Base-by-base conservation (phyloP, 2,888 invertebrate genomes). In the Ptychoptera contaminata region DNA sequence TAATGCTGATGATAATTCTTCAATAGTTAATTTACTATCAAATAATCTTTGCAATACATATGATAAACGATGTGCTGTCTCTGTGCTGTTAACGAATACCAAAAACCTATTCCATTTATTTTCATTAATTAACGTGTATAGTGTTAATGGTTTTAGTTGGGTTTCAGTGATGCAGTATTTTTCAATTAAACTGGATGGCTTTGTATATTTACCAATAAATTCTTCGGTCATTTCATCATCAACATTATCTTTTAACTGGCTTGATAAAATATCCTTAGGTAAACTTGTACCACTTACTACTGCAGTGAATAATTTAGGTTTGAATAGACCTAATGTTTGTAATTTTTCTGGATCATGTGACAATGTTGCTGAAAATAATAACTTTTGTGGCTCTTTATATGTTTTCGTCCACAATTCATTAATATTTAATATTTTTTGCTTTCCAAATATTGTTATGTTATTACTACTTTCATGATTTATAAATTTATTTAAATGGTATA, bases 291-390 rank as follows among this genome's bases (percentile, higher is more conserved):
- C 44, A 32, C 69, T 63, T 11, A 70, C 58, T 5, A 79, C 72
- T 0, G 84, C 79, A 14, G 88, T 87, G 60, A 94, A 94, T 7
- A 98, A 68, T 62, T 82, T 85, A 0, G 98, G 97, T 60, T 88
- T 84, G 58, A 93, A 94, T 7, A 98, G 69, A 11, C 83, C 80
- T 60, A 97, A 74, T 51, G 81, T 77, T 56, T 91, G 83, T 41
- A 98, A 67, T 60, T 91, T 90, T 65, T 98, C 96, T 1, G 97
- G 94, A 67, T 98, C 94, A 60, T 91, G 90, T 0, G 93, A 87
- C 12, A 97, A 67, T 2, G 98, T 98, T 6, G 98, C 98, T n/a
- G 97, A 97, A 59, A 97, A 92, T 2, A 98, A 68, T 40, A 98
- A 68, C 62, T 96, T 96, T 54, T 96, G 96, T 2, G 82, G 81